Percentiles rank a stretch among this genome's conserved stretches.
Conservation (phyloP, 2,888 invertebrate species). For the Nephrotoma guestfalica region DNA sequence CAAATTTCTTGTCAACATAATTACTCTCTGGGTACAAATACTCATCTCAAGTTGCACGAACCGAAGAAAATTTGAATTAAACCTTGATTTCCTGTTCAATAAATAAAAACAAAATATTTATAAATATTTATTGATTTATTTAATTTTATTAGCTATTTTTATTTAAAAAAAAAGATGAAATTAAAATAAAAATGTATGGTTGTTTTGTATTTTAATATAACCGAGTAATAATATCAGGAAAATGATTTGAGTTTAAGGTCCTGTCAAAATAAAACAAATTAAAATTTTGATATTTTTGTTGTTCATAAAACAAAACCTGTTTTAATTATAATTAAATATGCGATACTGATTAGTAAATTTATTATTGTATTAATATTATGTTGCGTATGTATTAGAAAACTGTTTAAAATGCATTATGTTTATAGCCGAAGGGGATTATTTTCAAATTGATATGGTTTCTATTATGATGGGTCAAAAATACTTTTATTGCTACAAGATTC, state of each 20-base stretch:
- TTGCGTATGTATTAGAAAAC: background rate
- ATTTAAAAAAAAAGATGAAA: background rate
- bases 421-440: background rate
- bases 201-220: background rate
- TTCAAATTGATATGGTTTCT: background rate
- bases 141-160: background rate
- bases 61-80: too few species aligned
- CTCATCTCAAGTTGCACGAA: too few species aligned
- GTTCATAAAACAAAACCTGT: too few species aligned
- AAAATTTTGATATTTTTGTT: too few species aligned
- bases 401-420: background rate
- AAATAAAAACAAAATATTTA: too few species aligned
- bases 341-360: background rate
- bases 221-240: background rate
- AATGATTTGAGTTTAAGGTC: too few species aligned
- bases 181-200: background rate
- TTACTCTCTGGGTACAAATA: too few species aligned
- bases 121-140: background rate
- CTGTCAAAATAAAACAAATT: too few species aligned
- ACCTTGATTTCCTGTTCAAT: too few species aligned
- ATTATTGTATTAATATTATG: background rate
- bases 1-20: too few species aligned
- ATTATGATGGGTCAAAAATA: background rate
- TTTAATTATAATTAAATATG: too few species aligned
- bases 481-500: background rate